Percentiles rank a stretch among this genome's conserved stretches.
These are phyloP conservation scores for Ridgeia piscesae DNA, from an alignment of 1,140 invertebrate species.

Conservation along the genomic window DNA sequence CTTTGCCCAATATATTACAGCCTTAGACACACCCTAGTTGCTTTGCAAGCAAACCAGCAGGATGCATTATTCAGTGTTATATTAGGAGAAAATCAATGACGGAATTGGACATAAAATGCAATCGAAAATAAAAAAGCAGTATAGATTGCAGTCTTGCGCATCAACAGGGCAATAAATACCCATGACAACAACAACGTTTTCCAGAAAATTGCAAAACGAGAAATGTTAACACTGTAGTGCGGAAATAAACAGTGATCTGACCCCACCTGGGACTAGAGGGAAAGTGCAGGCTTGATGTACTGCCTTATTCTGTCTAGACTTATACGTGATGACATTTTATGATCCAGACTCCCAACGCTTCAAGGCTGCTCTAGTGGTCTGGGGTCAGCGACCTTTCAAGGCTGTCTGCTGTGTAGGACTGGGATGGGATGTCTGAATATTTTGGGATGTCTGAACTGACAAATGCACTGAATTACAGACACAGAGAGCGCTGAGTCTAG, in stretches of 20 bases:
- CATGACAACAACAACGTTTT: background rate
- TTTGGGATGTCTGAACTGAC: background rate
- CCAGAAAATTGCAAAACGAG: background rate
- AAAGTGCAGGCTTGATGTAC: background rate
- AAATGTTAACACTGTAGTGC: background rate
- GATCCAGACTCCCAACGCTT: background rate
- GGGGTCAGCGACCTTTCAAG: background rate
- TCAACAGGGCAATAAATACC: too few relatives aligned
- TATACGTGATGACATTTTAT: background rate
- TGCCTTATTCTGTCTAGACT: background rate
- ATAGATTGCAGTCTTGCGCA: too few relatives aligned
- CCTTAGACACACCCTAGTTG: background rate
- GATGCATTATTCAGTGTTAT: background rate
- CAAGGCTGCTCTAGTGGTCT: background rate
- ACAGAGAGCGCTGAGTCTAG: too few relatives aligned
- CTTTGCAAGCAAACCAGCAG: background rate
- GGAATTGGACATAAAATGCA: background rate
- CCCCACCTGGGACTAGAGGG: background rate
- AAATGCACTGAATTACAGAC: background rate
- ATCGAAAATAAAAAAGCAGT: background rate
- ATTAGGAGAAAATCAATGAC: background rate
- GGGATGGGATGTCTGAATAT: background rate
- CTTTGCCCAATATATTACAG: background rate
- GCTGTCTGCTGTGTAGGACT: background rate
- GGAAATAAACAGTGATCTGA: background rate